Conservation (phyloP, 1,140 invertebrate species). For the Sinella curviseta region DNA sequence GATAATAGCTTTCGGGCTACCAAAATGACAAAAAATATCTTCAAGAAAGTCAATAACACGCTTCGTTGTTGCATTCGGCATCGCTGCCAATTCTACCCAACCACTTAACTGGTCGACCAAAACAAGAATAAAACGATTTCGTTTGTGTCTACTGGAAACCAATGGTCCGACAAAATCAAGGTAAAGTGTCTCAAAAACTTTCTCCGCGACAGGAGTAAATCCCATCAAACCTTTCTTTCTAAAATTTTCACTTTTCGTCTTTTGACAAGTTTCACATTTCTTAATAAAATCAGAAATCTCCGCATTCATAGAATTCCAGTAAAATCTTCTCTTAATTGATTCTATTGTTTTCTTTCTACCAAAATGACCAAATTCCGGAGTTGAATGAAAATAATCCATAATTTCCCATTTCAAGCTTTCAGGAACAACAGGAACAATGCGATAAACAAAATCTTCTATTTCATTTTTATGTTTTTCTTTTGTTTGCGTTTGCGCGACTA, state of each 20-base stretch:
- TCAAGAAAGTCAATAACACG: constrained; percentile 50
- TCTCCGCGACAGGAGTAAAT: background rate
- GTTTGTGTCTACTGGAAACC: background rate
- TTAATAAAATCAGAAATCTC: constrained; percentile 32
- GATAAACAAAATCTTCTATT: background rate
- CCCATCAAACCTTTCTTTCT: constrained; percentile 24
- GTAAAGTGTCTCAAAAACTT: constrained; percentile 26
- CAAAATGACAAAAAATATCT: constrained; percentile 47
- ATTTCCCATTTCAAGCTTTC: background rate
- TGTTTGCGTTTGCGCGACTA: no score
- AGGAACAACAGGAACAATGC: constrained; percentile 17
- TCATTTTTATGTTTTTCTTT: no score
- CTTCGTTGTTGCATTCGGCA: constrained; percentile 49
- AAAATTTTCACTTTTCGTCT: constrained; percentile 1
- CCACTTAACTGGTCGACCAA: constrained; percentile 52
- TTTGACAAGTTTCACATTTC: constrained; percentile 32
- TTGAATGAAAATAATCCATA: constrained; percentile 30
- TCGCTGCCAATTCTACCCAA: constrained; percentile 49
- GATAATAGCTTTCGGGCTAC: constrained; percentile 50
- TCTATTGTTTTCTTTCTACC: constrained; percentile 25
- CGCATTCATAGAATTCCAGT: constrained; percentile 25
- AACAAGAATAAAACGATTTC: constrained; percentile 50
- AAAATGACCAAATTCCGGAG: no score
- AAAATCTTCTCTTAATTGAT: constrained; percentile 16
- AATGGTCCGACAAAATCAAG: constrained; percentile 47